Base-by-base conservation (phyloP, 2,888 invertebrate genomes). In the Macaria notata region DNA sequence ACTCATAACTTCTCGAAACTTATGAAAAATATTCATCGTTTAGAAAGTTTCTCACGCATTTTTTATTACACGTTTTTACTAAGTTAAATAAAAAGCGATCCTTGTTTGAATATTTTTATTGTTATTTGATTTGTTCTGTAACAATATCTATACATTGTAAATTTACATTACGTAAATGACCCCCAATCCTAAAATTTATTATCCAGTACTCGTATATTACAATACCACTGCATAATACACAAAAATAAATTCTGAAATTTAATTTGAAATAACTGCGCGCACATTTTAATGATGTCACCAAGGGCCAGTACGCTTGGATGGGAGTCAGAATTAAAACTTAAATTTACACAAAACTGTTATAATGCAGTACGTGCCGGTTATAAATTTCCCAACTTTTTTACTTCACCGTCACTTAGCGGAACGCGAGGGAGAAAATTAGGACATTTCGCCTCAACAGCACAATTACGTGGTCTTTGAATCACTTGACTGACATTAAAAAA, bases 341-440 rank as follows among this genome's bases (percentile, higher is more conserved):
- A 71, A 59, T 78, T 78, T 77, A 82, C 81, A 79, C 78, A 75
- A 79, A 79, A 81, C 70, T 77, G 77, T 74, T 75, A 76, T 78
- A 78, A 76, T 79, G 78, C 75, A 73, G 76, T 76, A 80, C 84
- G 83, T 86, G 84, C 73, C 75, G 71, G 71, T 71, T 75, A 75
- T 78, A 76, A 80, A 79, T 81, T 77, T 72, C 71, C 71, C 73
- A 41, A 76, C 70, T 79, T 82, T 83, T 54, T 81, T 78, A 79
- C 76, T 77, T 79, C 71, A 73, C 77, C 78, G 77, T 79, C 79
- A 78, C 78, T 77, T 78, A 77, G 78, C 73, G 76, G 75, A 78
- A 73, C 69, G 75, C 71, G 77, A 71, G 72, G 70, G 76, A 73
- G 73, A 73, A 78, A 80, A 79, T 79, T 78, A 76, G 76, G 75